These are phyloP conservation scores for Zele albiditarsus DNA, from an alignment of 2,888 invertebrate species.

Conservation along the genomic window DNA sequence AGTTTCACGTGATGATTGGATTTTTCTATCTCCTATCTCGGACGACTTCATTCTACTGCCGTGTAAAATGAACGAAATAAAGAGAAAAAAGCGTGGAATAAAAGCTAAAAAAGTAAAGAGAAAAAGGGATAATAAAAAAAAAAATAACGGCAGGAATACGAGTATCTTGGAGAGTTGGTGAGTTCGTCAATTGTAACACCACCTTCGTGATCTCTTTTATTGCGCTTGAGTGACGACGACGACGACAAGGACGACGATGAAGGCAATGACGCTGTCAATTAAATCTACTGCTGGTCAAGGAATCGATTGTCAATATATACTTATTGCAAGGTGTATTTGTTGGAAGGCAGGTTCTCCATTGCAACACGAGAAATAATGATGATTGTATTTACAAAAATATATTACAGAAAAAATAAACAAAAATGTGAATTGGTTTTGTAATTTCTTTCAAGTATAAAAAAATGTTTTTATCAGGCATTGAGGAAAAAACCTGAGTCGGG, in stretches of 20 bases:
- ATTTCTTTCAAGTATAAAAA: too few relatives aligned
- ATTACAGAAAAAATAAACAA: too few relatives aligned
- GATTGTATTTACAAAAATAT: too few relatives aligned
- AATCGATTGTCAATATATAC: not conserved
- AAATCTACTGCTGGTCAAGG: not conserved
- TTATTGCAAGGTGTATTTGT: not conserved
- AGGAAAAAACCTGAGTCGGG: too few relatives aligned
- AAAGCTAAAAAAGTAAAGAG: conserved; percentile 21
- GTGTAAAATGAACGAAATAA: conserved; percentile 32
- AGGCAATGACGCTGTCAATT: conserved; percentile 1
- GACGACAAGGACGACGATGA: not conserved
- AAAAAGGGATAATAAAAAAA: conserved; percentile 26
- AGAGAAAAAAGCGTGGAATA: conserved; percentile 19
- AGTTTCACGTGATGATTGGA: conserved; percentile 25
- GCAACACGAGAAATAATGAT: too few relatives aligned
- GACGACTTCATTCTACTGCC: conserved; percentile 2
- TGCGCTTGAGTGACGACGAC: conserved; percentile 14
- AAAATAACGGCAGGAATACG: conserved; percentile 44
- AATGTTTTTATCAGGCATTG: too few relatives aligned
- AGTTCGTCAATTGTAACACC: conserved; percentile 31
- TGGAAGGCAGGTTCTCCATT: too few relatives aligned
- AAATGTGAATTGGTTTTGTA: too few relatives aligned
- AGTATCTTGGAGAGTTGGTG: conserved; percentile 38
- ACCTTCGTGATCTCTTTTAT: conserved; percentile 38
- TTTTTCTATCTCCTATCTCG: conserved; percentile 23